phyloP scores from a whole-genome alignment of 1,140 invertebrate species.

The Magallana angulata region DNA sequence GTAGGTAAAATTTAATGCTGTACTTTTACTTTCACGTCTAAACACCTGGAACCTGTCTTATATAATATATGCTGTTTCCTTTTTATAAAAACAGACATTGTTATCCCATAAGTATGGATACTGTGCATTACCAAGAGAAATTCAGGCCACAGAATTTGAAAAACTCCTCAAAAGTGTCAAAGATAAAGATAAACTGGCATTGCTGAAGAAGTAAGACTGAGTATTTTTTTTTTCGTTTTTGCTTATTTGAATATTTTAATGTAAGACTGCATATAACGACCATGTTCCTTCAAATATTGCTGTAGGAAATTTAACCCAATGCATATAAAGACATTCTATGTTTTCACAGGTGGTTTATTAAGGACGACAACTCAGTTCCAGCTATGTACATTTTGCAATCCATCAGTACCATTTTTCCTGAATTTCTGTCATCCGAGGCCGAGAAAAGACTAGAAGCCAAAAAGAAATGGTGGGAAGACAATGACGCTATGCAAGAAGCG shows the following conservation, averaged over 20 bases:
- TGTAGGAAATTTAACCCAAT: no score
- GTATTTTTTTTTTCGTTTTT: background rate
- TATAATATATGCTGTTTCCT: no score
- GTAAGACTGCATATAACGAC: no score
- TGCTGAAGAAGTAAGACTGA: conserved; percentile 67
- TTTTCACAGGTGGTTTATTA: conserved; percentile 84
- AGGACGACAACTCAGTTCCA: conserved; percentile 85
- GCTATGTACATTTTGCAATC: conserved; percentile 87
- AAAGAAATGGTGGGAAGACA: conserved; percentile 61
- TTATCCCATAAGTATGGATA: conserved; percentile 77
- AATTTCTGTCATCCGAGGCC: conserved; percentile 56
- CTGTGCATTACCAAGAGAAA: conserved; percentile 65
- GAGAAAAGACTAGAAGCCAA: conserved; percentile 62
- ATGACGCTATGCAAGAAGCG: conserved; percentile 93
- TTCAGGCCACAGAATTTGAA: conserved; percentile 70
- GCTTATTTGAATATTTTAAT: no score
- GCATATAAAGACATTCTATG: background rate
- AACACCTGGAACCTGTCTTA: no score
- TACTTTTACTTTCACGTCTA: no score
- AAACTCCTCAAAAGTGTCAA: conserved; percentile 55
- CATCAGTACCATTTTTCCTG: conserved; percentile 75
- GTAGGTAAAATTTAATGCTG: no score
- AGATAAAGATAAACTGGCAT: conserved; percentile 49
- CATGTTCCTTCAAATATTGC: no score
- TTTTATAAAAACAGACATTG: conserved; percentile 55